These are phyloP conservation scores for Molorchus minor DNA, from an alignment of 2,888 invertebrate species.

Conservation along the genomic window DNA sequence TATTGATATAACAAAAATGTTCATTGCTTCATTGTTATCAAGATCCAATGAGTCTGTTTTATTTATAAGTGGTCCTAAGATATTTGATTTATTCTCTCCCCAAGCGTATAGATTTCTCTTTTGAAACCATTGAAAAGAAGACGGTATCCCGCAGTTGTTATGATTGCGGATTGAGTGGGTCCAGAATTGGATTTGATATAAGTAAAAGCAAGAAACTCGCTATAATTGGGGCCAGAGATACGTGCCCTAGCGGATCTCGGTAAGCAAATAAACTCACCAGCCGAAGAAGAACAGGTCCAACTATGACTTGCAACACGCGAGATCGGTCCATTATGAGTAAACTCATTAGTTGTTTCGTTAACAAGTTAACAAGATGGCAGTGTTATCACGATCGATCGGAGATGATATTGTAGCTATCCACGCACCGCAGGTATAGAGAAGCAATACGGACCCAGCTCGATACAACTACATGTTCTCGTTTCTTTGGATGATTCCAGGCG, in stretches of 20 bases:
- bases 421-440: constrained; percentile 54
- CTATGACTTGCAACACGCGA: constrained; percentile 60
- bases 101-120: no score
- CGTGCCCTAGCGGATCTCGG: constrained; percentile 25
- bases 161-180: not conserved
- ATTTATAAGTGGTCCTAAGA: no score
- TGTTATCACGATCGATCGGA: constrained; percentile 59
- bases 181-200: constrained; percentile 29
- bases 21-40: no score
- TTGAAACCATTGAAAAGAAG: no score
- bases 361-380: constrained; percentile 63
- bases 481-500: constrained; percentile 47
- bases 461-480: constrained; percentile 50
- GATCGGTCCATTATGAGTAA: constrained; percentile 57
- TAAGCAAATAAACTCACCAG: constrained; percentile 25
- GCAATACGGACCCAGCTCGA: constrained; percentile 41
- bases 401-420: constrained; percentile 59
- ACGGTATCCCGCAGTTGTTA: no score
- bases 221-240: constrained; percentile 35
- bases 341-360: constrained; percentile 63
- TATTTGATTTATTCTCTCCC: no score
- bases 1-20: no score
- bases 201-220: constrained; percentile 32
- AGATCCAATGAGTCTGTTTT: no score
- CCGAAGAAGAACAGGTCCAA: constrained; percentile 47